Evolutionary conservation across 2,797 vertebrate genomes (phyloP).

Genomic region (Acomys russatus): DNA sequence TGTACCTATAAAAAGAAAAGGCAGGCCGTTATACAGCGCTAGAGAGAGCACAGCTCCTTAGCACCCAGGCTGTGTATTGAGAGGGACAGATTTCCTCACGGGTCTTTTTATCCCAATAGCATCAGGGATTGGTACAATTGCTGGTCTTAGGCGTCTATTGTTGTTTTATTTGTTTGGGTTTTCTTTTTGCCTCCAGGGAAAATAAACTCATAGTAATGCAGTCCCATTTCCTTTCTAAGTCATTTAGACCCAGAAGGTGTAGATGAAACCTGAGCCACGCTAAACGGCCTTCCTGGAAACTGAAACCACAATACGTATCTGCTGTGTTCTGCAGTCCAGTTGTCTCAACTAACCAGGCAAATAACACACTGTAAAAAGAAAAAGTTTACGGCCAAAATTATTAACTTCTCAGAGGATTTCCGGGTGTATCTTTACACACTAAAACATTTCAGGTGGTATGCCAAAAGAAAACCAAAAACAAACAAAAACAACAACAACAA

Average conservation of each 20-base stretch:
- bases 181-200: constrained; percentile 1
- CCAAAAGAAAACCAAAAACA: neutral
- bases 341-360: constrained; percentile 65
- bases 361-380: constrained; percentile 47
- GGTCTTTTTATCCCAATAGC: constrained; percentile 12
- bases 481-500: neutral
- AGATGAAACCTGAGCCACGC: constrained; percentile 51
- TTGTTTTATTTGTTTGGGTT: neutral
- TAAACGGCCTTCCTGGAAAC: constrained; percentile 71
- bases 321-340: constrained; percentile 51
- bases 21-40: constrained; percentile 42
- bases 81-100: constrained; percentile 19
- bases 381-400: constrained; percentile 51
- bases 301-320: constrained; percentile 56
- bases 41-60: constrained; percentile 24
- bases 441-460: neutral
- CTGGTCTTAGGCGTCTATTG: neutral
- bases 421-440: neutral
- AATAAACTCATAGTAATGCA: constrained; percentile 39
- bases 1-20: constrained; percentile 78
- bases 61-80: neutral
- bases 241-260: constrained; percentile 49
- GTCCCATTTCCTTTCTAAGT: constrained; percentile 66
- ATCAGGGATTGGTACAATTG: neutral
- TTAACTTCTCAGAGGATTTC: neutral